phyloP scores from a whole-genome alignment of 2,888 invertebrate genomes.

The Onthophagus sagittarius region DNA sequence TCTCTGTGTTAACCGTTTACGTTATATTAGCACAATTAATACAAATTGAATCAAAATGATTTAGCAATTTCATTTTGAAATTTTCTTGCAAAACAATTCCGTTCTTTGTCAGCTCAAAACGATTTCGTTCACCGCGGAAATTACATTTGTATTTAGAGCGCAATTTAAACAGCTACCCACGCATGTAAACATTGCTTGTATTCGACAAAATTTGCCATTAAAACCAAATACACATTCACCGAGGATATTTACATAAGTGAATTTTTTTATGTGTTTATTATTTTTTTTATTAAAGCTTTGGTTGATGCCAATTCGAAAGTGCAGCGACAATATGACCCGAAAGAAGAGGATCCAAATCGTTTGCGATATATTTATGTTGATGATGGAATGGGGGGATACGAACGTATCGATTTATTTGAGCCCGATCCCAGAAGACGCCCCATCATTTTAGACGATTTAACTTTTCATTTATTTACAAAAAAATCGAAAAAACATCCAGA shows the following conservation, averaged over 20 bases:
- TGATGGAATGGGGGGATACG: conserved; percentile 15
- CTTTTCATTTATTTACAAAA: conserved; percentile 33
- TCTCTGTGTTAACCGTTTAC: no score
- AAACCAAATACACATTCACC: neutral
- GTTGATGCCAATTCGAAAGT: neutral
- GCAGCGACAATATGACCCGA: conserved; percentile 10
- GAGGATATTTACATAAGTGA: neutral
- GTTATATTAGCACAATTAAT: no score
- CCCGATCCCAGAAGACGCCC: conserved; percentile 2
- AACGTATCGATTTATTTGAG: conserved; percentile 13
- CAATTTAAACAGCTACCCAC: neutral
- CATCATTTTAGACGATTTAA: conserved; percentile 23
- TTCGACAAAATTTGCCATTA: neutral
- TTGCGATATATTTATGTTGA: conserved; percentile 12
- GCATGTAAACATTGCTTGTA: neutral
- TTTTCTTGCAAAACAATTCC: neutral
- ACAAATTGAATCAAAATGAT: no score
- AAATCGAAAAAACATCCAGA: conserved; percentile 28
- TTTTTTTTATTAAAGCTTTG: neutral
- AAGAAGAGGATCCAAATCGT: conserved; percentile 20
- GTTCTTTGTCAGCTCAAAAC: neutral
- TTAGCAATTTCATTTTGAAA: neutral
- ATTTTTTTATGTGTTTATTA: neutral
- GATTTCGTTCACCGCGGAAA: neutral
- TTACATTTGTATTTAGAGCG: neutral